Percentiles rank a stretch among this genome's conserved stretches.
These are phyloP conservation scores for Pygmarrhopalites habei DNA, from an alignment of 1,140 invertebrate genomes.

Conservation along the genomic window DNA sequence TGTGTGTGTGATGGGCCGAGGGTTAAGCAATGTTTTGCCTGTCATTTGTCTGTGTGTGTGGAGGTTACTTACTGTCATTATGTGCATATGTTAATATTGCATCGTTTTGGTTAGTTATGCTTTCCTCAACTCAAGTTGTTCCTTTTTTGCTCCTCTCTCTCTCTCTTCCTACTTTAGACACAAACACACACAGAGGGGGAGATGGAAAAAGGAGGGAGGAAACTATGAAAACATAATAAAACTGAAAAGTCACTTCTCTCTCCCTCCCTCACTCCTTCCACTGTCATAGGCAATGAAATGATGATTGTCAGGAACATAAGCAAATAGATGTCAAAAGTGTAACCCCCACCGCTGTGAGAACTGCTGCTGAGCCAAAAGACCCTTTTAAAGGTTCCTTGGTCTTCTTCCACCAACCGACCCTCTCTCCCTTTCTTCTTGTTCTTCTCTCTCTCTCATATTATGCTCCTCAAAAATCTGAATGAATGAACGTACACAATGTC, in stretches of 20 bases:
- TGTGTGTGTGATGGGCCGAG: background rate
- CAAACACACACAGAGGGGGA: no score
- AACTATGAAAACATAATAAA: background rate
- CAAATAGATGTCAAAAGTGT: slow-evolving; percentile 24
- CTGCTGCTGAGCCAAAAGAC: slow-evolving; percentile 10
- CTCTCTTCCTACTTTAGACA: background rate
- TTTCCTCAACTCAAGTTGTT: no score
- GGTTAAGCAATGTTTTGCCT: background rate
- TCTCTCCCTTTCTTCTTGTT: background rate
- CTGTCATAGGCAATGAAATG: slow-evolving; percentile 16
- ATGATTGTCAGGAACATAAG: slow-evolving; percentile 24
- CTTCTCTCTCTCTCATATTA: background rate
- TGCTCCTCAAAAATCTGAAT: background rate
- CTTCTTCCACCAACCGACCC: background rate
- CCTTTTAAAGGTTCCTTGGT: slow-evolving; percentile 7
- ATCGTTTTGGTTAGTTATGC: no score
- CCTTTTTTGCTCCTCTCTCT: no score
- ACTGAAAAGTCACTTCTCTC: slow-evolving; percentile 3
- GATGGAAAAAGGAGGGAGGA: background rate
- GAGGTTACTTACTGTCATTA: no score
- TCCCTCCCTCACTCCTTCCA: background rate
- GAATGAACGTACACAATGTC: background rate
- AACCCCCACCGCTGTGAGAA: slow-evolving; percentile 9
- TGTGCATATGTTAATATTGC: no score
- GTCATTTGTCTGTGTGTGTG: background rate